These are phyloP conservation scores for Amiota minor DNA, from an alignment of 2,888 invertebrate species.

Conservation along the genomic window DNA sequence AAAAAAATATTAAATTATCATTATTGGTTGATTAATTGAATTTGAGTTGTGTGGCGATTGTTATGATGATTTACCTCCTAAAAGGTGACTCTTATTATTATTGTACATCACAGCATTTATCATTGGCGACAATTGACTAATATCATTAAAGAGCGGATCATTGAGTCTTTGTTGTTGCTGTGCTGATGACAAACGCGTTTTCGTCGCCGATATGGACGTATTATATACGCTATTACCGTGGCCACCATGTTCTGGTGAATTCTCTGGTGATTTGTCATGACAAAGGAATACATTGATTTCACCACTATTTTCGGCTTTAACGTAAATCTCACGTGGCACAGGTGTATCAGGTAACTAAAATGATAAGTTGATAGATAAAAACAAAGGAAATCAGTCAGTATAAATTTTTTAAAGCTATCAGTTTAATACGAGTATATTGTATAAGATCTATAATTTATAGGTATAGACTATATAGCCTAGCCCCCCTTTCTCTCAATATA, in stretches of 20 bases:
- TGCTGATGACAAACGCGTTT: slow-evolving; percentile 52
- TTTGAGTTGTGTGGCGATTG: slow-evolving; percentile 42
- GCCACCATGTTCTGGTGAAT: slow-evolving; percentile 65
- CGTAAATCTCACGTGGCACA: slow-evolving; percentile 85
- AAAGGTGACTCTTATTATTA: background rate
- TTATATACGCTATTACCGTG: slow-evolving; percentile 26
- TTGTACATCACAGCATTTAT: slow-evolving; percentile 71
- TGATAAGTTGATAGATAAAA: too few relatives aligned
- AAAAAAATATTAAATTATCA: slow-evolving; percentile 8
- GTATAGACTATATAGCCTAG: too few relatives aligned
- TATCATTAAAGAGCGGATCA: slow-evolving; percentile 80
- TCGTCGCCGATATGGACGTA: slow-evolving; percentile 53
- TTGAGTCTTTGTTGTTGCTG: slow-evolving; percentile 54
- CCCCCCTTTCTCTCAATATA: too few relatives aligned
- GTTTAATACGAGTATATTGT: slow-evolving; percentile 13
- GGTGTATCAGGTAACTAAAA: slow-evolving; percentile 79
- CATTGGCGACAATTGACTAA: slow-evolving; percentile 76
- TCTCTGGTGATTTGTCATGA: slow-evolving; percentile 81
- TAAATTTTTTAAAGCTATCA: background rate
- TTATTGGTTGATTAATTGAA: slow-evolving; percentile 41
- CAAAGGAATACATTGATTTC: slow-evolving; percentile 97
- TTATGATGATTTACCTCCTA: slow-evolving; percentile 55
- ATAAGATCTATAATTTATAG: slow-evolving; percentile 12
- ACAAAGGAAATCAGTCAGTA: too few relatives aligned
- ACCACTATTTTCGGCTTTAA: slow-evolving; percentile 89